Base-by-base conservation (phyloP, 2,113 vertebrate species). In the Rhinoptilus africanus region DNA sequence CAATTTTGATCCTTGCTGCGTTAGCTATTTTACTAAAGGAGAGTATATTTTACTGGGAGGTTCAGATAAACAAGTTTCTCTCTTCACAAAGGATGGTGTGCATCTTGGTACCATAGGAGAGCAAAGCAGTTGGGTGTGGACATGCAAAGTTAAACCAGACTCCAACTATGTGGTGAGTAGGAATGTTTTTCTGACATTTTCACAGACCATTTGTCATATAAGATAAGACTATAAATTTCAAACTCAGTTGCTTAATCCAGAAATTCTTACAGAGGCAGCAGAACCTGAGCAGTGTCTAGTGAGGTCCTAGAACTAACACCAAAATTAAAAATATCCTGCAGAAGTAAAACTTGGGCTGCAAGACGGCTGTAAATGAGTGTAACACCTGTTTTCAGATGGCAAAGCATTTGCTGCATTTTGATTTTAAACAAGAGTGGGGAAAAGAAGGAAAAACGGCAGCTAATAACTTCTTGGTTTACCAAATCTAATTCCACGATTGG, bases 1-100 rank as follows among this genome's bases (percentile, higher is more conserved):
- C 85, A 98, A 96, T 96, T 99, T 99, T 96, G 99, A 99, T 97
- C 99, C 99, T 2, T 99, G 99, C 98, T 99, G 99, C 48, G 93
- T 99, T 92, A 99, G 99, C 97, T 99, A 99, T 97, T 99, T 99
- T 89, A 99, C 99, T 10, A 99, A 99, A 97, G 99, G 99, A 87
- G 99, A 99, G 92, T 99, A 99, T 75, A 98, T 99, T 48, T 95
- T 99, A 85, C 97, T 99, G 97, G 98, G 99, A 19, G 99, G 99
- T 19, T 99, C 99, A 4, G 99, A 99, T 82, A 99, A 98, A 50
- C 99, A 99, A 96, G 99, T 99, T 7, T 99, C 99, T 26, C 99
- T 99, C 72, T 99, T 99, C 98, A 99, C 99, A 2, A 99, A 99
- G 97, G 99, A 99, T 1, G 99, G 99, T 0, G 99, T 99, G 12